Evolutionary conservation across 1,140 invertebrate genomes (phyloP), one percentile per base, ranked within the genome.

Genomic region (Trinorchestia longiramus): DNA sequence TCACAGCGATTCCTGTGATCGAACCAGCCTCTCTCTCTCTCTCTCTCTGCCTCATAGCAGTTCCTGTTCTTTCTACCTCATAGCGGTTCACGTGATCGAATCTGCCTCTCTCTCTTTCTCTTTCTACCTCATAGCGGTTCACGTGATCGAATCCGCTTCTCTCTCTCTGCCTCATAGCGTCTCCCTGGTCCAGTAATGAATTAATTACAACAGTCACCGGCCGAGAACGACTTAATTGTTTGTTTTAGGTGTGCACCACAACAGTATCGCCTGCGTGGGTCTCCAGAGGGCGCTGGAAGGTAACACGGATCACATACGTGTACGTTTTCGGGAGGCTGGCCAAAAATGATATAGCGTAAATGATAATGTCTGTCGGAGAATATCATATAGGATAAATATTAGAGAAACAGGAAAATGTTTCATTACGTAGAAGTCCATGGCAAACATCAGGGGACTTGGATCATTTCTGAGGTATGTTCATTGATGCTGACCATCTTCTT

Each of bases 181-280:
- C 41, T 90, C 88, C 28, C 88, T 90, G 36, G 88, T 77, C 28
- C 88, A 90, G 88, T 90, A 90, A 90, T 90, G 88, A 42, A 90
- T 90, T 43, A 90, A 43, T 43, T 90, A 90, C 88, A 90, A 43
- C 88, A 43, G 88, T 90, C 88, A 90, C 88, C n/a, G 88, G 41
- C 88, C 43, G 88, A 15, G 88, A 90, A 43, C 43, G 88, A 42
- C 88, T 90, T 90, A 90, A 90, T 43, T 90, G 88, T 90, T 90
- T 90, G 88, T 90, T 90, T 77, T 90, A 90, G 88, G 41, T 90
- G n/a, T 42, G n/a, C 41, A 90, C 88, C 88, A 90, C 88, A 90
- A 90, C 62, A 77, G 62, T 77, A 77, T 77, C 62, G 62, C 62
- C 62, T 77, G 15, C 62, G 62, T 23, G 62, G 28, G 15, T 28